A percentile compares a stretch with the other conserved stretches of the same genome.
Evolutionary conservation across 37 sponge, comb jelly and placozoan genomes (phyloP).

Genomic region (Ianthella basta): DNA sequence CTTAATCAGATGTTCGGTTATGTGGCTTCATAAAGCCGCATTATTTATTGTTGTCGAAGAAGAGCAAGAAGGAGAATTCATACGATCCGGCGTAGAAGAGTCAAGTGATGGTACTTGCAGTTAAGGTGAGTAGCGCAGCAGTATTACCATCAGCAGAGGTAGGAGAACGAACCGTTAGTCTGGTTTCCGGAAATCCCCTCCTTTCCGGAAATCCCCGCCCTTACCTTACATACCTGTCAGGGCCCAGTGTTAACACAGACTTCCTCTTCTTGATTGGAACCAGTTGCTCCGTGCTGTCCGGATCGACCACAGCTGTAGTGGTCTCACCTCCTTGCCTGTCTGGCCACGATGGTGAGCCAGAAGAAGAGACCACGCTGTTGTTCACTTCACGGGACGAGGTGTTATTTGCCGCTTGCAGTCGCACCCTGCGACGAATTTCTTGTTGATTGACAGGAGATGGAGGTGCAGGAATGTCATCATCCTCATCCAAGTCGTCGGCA

Average conservation of each 20-base stretch:
- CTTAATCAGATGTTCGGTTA: no score
- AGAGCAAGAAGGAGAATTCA: no score
- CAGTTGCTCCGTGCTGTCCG: constrained; percentile 1
- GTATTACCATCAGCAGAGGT: no score
- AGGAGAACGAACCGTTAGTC: no score
- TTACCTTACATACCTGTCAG: no score
- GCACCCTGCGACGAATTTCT: background rate
- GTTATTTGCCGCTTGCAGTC: background rate
- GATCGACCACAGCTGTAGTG: background rate
- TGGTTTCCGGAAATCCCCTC: no score
- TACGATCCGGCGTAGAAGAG: no score
- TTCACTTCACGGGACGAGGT: background rate
- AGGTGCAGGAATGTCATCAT: constrained; percentile 67
- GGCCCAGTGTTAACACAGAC: constrained; percentile 60
- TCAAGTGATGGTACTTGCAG: no score
- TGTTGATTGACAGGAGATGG: constrained; percentile 67
- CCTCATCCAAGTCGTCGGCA: constrained; percentile 73
- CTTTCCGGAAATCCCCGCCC: no score
- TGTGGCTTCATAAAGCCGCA: no score
- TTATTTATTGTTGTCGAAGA: no score
- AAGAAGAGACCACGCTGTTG: background rate
- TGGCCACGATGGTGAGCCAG: background rate
- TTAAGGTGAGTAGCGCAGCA: no score
- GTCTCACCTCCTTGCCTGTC: background rate
- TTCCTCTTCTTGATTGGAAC: constrained; percentile 53